Conservation (phyloP, 1,140 invertebrate species). For the Eumeta japonica region DNA sequence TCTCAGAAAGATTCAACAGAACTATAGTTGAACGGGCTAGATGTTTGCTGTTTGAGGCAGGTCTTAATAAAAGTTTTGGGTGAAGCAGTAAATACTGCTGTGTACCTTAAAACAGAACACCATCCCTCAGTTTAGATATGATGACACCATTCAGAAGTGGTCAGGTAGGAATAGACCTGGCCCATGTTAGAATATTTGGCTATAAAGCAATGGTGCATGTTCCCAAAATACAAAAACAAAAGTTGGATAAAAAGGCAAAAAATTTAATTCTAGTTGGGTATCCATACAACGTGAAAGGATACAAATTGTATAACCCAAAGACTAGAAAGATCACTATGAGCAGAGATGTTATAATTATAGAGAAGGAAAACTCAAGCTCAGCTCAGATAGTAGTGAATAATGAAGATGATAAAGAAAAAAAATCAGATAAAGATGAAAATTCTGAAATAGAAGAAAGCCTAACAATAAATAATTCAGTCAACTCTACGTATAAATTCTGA, state of each 20-base stretch:
- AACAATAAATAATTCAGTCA: no score
- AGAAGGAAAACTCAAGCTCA: no score
- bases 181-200: slow-evolving; percentile 30
- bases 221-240: slow-evolving; percentile 26
- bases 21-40: slow-evolving; percentile 18
- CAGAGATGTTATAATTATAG: slow-evolving; percentile 15
- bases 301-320: slow-evolving; percentile 20
- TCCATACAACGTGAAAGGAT: slow-evolving; percentile 22
- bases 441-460: no score
- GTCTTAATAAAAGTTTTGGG: slow-evolving; percentile 8
- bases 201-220: slow-evolving; percentile 30
- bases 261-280: slow-evolving; percentile 36
- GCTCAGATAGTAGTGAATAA: no score
- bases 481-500: no score
- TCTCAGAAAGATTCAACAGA: slow-evolving; percentile 20
- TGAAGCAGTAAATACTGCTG: slow-evolving; percentile 14
- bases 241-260: slow-evolving; percentile 29
- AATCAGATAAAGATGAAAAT: no score
- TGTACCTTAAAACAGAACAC: slow-evolving; percentile 21
- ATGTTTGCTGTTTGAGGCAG: slow-evolving; percentile 13
- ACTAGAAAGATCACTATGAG: slow-evolving; percentile 10
- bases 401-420: no score
- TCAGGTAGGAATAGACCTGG: slow-evolving; percentile 26
- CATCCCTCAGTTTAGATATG: slow-evolving; percentile 3
- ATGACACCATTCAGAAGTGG: slow-evolving; percentile 35